Base-by-base conservation (phyloP, 2,797 vertebrate genomes). In the Heliangelus exortis region DNA sequence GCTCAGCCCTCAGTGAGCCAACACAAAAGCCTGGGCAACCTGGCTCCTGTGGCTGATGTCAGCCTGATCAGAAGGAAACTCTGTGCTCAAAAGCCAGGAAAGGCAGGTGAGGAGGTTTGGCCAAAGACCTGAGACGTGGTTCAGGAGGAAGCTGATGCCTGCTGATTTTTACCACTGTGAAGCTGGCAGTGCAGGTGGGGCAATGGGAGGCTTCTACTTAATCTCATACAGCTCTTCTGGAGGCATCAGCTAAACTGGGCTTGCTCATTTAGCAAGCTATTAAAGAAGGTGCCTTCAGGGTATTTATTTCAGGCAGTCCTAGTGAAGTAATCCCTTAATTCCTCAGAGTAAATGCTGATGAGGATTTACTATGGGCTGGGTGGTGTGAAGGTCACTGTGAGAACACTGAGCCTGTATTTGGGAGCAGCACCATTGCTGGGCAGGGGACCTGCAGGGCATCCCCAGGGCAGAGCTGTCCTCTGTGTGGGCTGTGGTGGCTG, bases 241-340 rank as follows among this genome's bases (percentile, higher is more conserved):
- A 34, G 87, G 43, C 34, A n/a, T 43, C 29, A 39, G 29, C 36
- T 76, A 41, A 89, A 92, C 59, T 31, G 17, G 63, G 16, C 43
- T 85, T 73, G 39, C 66, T 87, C 12, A 22, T 59, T 92, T 67
- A 66, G 74, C 13, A 76, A 92, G 88, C 84, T 87, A 22, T 47
- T 81, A 58, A 84, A 84, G 68, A 92, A 74, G 19, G 25, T 66
- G 71, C 79, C 84, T 92, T 61, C 68, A 7, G 41, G 57, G 71
- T 89, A 73, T 90, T 93, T 91, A 91, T 93, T 92, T 94, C 57
- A 26, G 63, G 57, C 72, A 71, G 48, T 79, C 79, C 68, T 80
- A 82, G 72, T 53, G 61, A 79, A 87, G 34, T 84, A 95, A 91
- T 96, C 89, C 59, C 54, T 92, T 96, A 96, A 95, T 92, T 95